phyloP scores from a whole-genome alignment of 64 coral and sea anemone species.

The Pocillopora damicornis region DNA sequence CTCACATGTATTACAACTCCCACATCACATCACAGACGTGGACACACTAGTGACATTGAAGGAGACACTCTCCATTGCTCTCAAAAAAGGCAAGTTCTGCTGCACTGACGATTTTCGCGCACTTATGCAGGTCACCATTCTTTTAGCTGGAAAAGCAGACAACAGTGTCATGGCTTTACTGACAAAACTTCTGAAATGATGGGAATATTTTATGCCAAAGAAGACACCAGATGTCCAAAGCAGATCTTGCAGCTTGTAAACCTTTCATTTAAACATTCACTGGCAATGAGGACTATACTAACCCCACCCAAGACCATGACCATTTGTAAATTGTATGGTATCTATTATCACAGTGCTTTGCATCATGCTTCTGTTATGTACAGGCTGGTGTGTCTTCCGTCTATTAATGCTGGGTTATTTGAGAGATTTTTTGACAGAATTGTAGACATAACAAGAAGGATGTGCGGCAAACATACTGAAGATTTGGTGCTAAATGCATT shows the following conservation, averaged over 20 bases:
- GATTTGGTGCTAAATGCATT: constrained; percentile 23
- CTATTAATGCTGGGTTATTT: constrained; percentile 29
- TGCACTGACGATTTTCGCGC: neutral
- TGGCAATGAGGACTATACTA: neutral
- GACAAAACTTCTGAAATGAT: constrained; percentile 18
- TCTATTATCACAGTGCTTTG: constrained; percentile 35
- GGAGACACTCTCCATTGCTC: neutral
- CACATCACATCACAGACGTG: neutral
- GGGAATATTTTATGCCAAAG: constrained; percentile 27
- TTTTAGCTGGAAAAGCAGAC: neutral
- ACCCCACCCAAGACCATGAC: neutral
- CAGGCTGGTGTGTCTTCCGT: constrained; percentile 14
- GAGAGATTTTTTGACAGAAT: constrained; percentile 45
- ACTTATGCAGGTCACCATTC: neutral
- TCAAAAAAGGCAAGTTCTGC: neutral
- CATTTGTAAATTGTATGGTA: constrained; percentile 16
- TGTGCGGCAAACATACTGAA: constrained; percentile 20
- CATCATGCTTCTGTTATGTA: constrained; percentile 12
- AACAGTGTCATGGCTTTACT: neutral
- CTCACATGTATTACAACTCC: constrained; percentile 18
- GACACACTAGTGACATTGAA: neutral
- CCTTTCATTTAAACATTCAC: constrained; percentile 12
- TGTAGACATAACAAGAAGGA: constrained; percentile 41
- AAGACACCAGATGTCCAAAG: neutral
- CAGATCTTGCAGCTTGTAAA: constrained; percentile 1